Evolutionary conservation across 1,140 invertebrate genomes (phyloP).

Genomic region (Babylonia areolata): DNA sequence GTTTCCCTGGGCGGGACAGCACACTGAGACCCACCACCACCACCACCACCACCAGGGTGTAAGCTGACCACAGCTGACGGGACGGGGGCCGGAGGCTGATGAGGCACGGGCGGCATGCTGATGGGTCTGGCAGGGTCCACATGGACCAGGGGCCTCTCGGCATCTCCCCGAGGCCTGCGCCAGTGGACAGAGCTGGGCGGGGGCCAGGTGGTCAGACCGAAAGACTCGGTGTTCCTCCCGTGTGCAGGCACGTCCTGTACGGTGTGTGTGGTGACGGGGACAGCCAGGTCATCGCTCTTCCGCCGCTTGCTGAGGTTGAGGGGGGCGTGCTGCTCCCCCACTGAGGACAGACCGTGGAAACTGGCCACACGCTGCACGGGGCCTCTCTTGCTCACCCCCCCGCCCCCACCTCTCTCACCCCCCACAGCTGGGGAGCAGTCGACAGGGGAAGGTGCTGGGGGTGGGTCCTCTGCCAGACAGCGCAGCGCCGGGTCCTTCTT

Average conservation of each 20-base stretch:
- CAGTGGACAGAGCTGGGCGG: not conserved
- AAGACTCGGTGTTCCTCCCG: not conserved
- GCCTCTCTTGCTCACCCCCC: not conserved
- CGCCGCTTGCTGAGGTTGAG: slow-evolving; percentile 34
- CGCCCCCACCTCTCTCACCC: not conserved
- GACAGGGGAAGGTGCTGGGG: not conserved
- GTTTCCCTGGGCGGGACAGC: no score
- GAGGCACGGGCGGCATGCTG: no score
- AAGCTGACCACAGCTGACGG: no score
- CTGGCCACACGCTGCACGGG: slow-evolving; percentile 24
- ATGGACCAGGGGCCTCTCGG: no score
- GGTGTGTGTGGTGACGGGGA: not conserved
- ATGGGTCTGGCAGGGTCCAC: no score
- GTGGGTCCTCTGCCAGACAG: not conserved
- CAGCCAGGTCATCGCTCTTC: slow-evolving; percentile 26
- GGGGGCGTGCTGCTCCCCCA: slow-evolving; percentile 20
- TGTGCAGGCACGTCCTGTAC: no score
- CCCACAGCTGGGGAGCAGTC: not conserved
- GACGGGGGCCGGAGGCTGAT: no score
- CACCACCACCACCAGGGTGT: no score
- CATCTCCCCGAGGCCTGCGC: no score
- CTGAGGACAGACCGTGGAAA: slow-evolving; percentile 20
- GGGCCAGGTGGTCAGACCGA: not conserved
- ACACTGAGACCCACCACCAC: no score
- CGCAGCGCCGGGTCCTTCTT: slow-evolving; percentile 15